These are phyloP conservation scores for Corvus cornix DNA, from an alignment of 2,113 vertebrate species.

Conservation along the genomic window DNA sequence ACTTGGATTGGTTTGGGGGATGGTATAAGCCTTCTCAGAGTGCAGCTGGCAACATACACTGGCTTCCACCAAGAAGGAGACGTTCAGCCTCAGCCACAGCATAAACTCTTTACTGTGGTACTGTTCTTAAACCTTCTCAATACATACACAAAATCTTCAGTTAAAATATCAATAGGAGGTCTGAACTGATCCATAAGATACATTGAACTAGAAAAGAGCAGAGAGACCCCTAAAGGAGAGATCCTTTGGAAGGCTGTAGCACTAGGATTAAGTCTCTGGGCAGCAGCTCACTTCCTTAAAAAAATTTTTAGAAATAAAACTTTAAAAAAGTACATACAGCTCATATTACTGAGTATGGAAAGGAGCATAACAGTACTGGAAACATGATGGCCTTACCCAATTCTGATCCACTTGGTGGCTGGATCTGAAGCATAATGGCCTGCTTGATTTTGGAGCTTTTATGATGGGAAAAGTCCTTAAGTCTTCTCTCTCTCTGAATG, in stretches of 20 bases:
- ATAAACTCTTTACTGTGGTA: neutral
- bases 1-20: neutral
- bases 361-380: neutral
- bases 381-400: accelerated
- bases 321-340: neutral
- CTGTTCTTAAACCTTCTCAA: neutral
- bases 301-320: neutral
- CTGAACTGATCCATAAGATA: neutral
- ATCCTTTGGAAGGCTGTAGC: neutral
- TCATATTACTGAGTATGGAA: neutral
- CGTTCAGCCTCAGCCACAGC: neutral
- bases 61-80: neutral
- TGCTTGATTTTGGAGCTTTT: neutral
- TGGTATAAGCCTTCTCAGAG: neutral
- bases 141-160: neutral
- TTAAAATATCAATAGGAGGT: neutral
- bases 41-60: neutral
- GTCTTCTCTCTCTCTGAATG: neutral
- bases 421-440: neutral
- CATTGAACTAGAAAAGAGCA: neutral
- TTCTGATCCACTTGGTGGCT: neutral
- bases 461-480: neutral
- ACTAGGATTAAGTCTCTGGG: neutral
- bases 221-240: neutral
- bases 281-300: neutral